phyloP scores from a whole-genome alignment of 2,797 vertebrate species.

The Eulemur coronatus region DNA sequence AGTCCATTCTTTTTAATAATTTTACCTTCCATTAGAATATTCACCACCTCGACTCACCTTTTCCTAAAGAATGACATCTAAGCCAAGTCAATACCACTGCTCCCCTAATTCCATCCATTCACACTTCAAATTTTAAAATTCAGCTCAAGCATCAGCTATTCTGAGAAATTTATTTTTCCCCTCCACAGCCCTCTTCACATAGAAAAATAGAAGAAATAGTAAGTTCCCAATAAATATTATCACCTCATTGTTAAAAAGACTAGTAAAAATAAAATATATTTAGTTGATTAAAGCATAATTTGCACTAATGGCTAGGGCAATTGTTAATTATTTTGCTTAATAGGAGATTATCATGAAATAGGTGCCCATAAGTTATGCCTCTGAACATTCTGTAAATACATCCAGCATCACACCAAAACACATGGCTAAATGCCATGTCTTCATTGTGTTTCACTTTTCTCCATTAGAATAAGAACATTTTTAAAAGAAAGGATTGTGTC shows the following conservation, averaged over 20 bases:
- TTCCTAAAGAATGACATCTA: background rate
- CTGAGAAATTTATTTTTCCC: background rate
- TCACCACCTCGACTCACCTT: background rate
- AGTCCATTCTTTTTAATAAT: background rate
- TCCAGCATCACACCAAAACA: background rate
- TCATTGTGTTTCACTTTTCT: background rate
- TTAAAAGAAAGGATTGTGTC: background rate
- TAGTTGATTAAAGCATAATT: background rate
- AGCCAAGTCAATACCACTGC: background rate
- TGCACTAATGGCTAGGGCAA: background rate
- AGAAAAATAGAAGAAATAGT: background rate
- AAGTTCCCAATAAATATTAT: conserved; percentile 1
- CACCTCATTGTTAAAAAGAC: background rate
- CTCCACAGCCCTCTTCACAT: background rate
- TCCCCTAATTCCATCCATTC: background rate
- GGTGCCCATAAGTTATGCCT: background rate
- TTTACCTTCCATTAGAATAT: background rate
- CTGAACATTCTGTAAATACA: background rate
- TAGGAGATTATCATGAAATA: background rate
- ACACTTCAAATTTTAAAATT: background rate
- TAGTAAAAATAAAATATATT: background rate
- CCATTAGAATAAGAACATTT: background rate
- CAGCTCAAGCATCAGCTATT: background rate
- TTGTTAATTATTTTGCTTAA: background rate
- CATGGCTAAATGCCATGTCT: background rate